These are phyloP conservation scores for Numenius arquata DNA, from an alignment of 2,113 vertebrate species.

Conservation along the genomic window DNA sequence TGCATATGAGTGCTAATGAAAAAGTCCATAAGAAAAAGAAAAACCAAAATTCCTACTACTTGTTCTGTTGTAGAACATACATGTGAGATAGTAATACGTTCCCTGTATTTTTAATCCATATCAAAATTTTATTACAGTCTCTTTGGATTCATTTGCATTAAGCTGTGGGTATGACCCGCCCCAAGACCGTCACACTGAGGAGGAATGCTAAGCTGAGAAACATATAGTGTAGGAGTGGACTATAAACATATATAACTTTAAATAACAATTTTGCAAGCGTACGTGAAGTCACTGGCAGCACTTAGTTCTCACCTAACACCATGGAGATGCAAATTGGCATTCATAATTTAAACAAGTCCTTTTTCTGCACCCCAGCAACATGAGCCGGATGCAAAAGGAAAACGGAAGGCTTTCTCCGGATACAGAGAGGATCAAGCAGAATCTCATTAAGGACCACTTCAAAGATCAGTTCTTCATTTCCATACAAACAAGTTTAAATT, in stretches of 20 bases:
- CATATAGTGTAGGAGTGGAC: background rate
- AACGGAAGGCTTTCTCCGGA: slow-evolving; percentile 72
- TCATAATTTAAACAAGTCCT: slow-evolving; percentile 72
- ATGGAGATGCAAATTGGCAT: slow-evolving; percentile 66
- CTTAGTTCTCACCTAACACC: slow-evolving; percentile 4
- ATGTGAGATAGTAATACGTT: background rate
- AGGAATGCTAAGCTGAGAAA: background rate
- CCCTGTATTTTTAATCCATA: background rate
- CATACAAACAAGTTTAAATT: slow-evolving; percentile 85
- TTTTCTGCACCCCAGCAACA: slow-evolving; percentile 57
- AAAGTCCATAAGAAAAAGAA: background rate
- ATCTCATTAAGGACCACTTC: slow-evolving; percentile 82
- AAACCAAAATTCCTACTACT: background rate
- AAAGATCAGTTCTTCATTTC: slow-evolving; percentile 80
- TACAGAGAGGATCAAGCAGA: slow-evolving; percentile 75
- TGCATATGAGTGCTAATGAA: background rate
- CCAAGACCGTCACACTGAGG: background rate
- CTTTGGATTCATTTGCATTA: background rate
- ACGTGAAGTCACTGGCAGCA: background rate
- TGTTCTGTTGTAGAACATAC: background rate
- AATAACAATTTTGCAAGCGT: background rate
- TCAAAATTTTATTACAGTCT: background rate
- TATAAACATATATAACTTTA: background rate
- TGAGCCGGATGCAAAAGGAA: slow-evolving; percentile 62
- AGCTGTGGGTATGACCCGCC: background rate